Evolutionary conservation across 2,888 invertebrate genomes (phyloP).

Genomic region (Bugulina stolonifera): DNA sequence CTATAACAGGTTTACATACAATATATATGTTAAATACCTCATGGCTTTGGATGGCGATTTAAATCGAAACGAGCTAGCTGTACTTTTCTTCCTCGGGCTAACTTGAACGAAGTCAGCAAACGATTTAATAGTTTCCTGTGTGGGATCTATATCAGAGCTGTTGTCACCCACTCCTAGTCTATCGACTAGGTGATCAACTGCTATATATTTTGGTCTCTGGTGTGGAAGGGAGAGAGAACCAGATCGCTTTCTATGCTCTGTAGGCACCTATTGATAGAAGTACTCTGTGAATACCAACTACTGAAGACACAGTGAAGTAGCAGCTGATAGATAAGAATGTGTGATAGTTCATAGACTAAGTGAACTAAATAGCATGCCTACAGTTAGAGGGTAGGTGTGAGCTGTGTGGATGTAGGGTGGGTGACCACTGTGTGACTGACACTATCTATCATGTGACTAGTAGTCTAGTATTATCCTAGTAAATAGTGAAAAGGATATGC

Average conservation of each 20-base stretch:
- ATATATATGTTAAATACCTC: neutral
- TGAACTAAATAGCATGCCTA: no score
- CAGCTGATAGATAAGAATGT: no score
- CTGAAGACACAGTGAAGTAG: no score
- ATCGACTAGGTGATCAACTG: constrained; percentile 3
- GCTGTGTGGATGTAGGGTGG: neutral
- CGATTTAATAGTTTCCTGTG: neutral
- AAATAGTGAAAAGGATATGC: neutral
- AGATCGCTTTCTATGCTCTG: constrained; percentile 17
- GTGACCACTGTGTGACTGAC: neutral
- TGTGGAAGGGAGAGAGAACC: constrained; percentile 9
- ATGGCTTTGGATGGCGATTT: neutral
- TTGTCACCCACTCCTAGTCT: neutral
- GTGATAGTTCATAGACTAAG: no score
- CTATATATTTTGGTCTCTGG: constrained; percentile 9
- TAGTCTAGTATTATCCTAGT: neutral
- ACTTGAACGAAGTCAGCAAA: constrained; percentile 22
- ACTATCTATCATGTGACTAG: neutral
- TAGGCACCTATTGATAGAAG: constrained; percentile 15
- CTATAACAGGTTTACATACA: neutral
- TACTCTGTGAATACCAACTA: no score
- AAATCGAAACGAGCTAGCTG: constrained; percentile 1
- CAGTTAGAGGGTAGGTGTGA: no score
- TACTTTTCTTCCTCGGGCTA: constrained; percentile 21
- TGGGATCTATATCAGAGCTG: neutral